A percentile compares a stretch with the other conserved stretches of the same genome.
Conservation (phyloP, 2,888 invertebrate genomes). For the Yponomeuta malinellus region DNA sequence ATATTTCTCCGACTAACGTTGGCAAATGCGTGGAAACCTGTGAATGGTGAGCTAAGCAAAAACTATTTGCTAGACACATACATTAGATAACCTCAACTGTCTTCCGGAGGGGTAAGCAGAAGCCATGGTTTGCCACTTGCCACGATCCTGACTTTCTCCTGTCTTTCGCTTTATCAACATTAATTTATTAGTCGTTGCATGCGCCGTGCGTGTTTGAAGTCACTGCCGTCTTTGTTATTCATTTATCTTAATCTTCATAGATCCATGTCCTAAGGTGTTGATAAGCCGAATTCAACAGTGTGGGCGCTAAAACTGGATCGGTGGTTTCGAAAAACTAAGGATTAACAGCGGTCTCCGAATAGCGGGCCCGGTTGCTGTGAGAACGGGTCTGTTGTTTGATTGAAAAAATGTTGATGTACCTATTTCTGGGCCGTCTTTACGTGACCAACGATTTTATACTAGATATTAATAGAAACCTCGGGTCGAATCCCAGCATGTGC, state of each 20-base stretch:
- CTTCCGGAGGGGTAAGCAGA: no score
- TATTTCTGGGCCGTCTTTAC: not conserved
- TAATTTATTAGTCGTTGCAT: no score
- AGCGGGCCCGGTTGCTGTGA: not conserved
- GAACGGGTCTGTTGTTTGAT: not conserved
- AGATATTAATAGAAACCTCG: not conserved
- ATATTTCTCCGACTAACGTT: no score
- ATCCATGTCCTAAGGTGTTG: conserved; percentile 1
- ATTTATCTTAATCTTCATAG: not conserved
- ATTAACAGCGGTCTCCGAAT: not conserved
- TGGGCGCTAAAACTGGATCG: conserved; percentile 14
- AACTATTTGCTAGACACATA: no score
- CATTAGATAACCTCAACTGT: no score
- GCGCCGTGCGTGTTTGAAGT: not conserved
- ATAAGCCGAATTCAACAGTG: conserved; percentile 1
- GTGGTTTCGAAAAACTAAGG: conserved; percentile 8
- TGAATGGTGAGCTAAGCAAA: no score
- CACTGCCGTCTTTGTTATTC: not conserved
- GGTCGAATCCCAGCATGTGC: no score
- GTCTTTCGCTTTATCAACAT: no score
- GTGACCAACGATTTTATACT: not conserved
- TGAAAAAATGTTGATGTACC: not conserved
- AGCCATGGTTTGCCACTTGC: no score
- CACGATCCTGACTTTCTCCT: no score
- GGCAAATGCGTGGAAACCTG: no score